phyloP scores from a whole-genome alignment of 1,140 invertebrate species.

The Drosophila chauvacae region DNA sequence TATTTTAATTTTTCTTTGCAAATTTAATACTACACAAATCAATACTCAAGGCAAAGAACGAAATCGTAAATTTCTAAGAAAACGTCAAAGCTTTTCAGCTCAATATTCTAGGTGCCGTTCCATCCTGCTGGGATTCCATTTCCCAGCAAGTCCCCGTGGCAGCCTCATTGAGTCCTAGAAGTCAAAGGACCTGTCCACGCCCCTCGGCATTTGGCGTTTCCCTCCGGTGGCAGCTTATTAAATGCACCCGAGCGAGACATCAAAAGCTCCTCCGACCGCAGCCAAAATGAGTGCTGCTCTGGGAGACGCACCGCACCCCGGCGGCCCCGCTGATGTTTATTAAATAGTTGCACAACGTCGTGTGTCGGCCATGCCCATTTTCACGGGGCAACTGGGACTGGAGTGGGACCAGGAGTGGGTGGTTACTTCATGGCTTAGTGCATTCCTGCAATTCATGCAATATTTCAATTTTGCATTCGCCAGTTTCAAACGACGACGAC shows the following conservation, averaged over 20 bases:
- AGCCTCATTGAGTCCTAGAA: conserved; percentile 32
- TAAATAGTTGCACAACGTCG: conserved; percentile 68
- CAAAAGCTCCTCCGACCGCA: conserved; percentile 55
- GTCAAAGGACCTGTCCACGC: conserved; percentile 28
- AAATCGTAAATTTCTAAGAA: not conserved
- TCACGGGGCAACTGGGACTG: not conserved
- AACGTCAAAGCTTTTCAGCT: not conserved
- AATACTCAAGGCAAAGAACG: not conserved
- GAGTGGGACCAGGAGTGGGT: not conserved
- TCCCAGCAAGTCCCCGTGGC: conserved; percentile 6
- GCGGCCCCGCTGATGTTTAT: conserved; percentile 65
- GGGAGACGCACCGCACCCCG: not conserved
- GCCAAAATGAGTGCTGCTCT: conserved; percentile 29
- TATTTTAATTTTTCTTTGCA: too few species aligned
- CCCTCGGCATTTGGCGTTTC: not conserved
- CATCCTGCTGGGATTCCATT: not conserved
- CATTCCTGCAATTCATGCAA: conserved; percentile 73
- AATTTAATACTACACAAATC: not conserved
- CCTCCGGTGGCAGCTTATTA: conserved; percentile 59
- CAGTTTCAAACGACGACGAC: conserved; percentile 25
- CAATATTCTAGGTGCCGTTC: not conserved
- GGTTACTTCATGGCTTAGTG: conserved; percentile 47
- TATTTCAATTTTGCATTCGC: conserved; percentile 70
- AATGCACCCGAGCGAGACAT: conserved; percentile 75
- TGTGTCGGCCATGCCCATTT: conserved; percentile 36